phyloP scores from a whole-genome alignment of 2,113 vertebrate species.

The Uropsilus gracilis region DNA sequence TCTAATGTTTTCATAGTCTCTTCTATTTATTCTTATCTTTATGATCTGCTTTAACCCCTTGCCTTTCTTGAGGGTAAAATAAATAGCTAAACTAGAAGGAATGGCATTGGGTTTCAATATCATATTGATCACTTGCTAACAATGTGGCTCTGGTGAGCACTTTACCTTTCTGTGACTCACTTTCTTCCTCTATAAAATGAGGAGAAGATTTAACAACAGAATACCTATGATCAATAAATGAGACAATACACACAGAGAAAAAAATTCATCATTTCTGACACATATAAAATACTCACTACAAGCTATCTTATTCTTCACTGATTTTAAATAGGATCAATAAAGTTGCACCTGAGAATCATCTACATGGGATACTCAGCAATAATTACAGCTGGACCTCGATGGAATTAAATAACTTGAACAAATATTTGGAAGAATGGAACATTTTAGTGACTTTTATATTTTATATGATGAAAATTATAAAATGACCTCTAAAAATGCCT shows the following conservation, averaged over 20 bases:
- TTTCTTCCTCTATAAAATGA: background rate
- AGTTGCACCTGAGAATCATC: background rate
- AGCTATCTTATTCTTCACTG: background rate
- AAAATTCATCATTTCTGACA: background rate
- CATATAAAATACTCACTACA: background rate
- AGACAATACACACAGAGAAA: background rate
- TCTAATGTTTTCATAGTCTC: background rate
- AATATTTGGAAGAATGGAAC: no score
- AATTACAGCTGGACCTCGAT: no score
- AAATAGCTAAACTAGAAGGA: background rate
- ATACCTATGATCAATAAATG: background rate
- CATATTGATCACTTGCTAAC: background rate
- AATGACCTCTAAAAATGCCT: no score
- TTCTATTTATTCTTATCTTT: background rate
- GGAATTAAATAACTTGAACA: no score
- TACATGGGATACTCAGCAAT: background rate
- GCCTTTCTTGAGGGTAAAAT: background rate
- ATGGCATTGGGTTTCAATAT: background rate
- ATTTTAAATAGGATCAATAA: slow-evolving; percentile 29
- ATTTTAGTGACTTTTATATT: no score
- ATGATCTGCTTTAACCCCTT: background rate
- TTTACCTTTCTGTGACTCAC: background rate
- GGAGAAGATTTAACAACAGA: background rate
- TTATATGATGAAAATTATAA: no score
- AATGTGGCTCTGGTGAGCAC: background rate